A percentile compares a stretch with the other conserved stretches of the same genome.
Conservation (phyloP, 1,140 invertebrate species). For the Brachionus rubens region DNA sequence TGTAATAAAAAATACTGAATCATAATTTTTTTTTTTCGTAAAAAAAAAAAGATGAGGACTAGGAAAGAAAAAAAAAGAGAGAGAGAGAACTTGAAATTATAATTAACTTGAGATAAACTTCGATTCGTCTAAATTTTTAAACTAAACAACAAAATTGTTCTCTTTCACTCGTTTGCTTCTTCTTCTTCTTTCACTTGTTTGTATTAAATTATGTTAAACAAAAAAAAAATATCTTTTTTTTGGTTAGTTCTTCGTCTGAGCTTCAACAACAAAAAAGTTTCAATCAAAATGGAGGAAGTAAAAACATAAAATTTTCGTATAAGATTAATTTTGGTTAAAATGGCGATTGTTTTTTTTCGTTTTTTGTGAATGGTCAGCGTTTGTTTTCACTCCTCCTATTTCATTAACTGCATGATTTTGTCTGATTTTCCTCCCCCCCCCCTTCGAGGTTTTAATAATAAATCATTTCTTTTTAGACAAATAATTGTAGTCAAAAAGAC, state of each 20-base stretch:
- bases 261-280: constrained; percentile 15
- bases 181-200: constrained; percentile 26
- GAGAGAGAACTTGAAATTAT: constrained; percentile 31
- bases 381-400: no score
- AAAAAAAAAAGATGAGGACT: constrained; percentile 17
- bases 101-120: constrained; percentile 42
- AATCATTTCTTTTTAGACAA: no score
- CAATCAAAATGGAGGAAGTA: constrained; percentile 10
- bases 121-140: constrained; percentile 4
- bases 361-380: no score
- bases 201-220: constrained; percentile 25
- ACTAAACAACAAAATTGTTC: not conserved
- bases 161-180: not conserved
- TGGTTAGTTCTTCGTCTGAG: no score
- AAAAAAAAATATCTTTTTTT: not conserved
- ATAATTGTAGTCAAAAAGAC: no score
- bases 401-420: no score
- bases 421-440: no score
- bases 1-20: not conserved
- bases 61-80: constrained; percentile 33
- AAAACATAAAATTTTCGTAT: no score
- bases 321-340: no score
- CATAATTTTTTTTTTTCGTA: constrained; percentile 10
- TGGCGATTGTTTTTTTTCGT: no score
- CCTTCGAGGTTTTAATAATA: no score